A percentile compares a stretch with the other conserved stretches of the same genome.
Conservation (phyloP, 2,888 invertebrate genomes). For the Autographa gamma region DNA sequence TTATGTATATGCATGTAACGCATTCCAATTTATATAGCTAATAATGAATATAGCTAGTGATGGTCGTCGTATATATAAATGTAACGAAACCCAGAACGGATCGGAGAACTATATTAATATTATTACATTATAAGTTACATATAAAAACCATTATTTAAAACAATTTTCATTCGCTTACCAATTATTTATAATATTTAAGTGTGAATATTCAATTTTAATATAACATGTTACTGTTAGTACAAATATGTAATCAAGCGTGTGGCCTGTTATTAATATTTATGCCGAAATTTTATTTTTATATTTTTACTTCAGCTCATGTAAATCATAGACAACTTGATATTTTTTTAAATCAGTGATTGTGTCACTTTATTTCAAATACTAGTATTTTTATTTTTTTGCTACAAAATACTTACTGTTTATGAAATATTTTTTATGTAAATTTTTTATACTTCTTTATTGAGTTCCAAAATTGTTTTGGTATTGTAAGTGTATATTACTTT, state of each 20-base stretch:
- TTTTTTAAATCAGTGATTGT: background rate
- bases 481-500: no score
- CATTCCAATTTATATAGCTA: background rate
- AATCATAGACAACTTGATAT: background rate
- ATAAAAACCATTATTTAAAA: background rate
- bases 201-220: background rate
- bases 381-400: background rate
- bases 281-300: background rate
- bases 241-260: background rate
- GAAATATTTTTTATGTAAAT: no score
- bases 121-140: background rate
- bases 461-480: no score
- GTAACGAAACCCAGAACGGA: background rate
- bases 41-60: background rate
- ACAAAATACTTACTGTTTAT: background rate
- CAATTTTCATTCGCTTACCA: background rate
- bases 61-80: background rate
- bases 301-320: background rate
- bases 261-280: no score
- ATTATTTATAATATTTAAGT: background rate
- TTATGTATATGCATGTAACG: slow-evolving; percentile 12
- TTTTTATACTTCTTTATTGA: no score
- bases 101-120: background rate
- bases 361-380: background rate
- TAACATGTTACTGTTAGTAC: background rate